A percentile compares a stretch with the other conserved stretches of the same genome.
Evolutionary conservation across 2,113 vertebrate genomes (phyloP).

Genomic region (Mustelus asterias): DNA sequence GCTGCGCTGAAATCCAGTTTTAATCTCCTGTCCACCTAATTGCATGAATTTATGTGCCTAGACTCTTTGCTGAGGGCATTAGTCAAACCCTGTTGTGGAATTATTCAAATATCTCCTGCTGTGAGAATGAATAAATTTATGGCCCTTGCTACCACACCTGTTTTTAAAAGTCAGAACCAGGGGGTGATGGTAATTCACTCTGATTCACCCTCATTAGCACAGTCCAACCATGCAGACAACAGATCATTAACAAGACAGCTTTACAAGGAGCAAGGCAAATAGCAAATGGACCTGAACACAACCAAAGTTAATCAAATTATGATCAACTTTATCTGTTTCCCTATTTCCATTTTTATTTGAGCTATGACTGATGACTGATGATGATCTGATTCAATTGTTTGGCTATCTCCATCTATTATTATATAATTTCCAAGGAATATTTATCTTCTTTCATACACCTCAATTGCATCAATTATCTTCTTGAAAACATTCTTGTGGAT

Average conservation of each 20-base stretch:
- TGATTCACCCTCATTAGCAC: neutral
- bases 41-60: neutral
- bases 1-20: neutral
- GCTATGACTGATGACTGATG: neutral
- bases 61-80: neutral
- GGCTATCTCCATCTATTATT: too few relatives aligned
- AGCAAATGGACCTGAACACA: neutral
- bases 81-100: neutral
- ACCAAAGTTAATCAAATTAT: neutral
- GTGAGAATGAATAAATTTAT: neutral
- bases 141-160: neutral
- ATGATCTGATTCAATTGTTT: neutral
- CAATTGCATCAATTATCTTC: too few relatives aligned
- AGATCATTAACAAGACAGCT: neutral
- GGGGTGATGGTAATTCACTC: neutral
- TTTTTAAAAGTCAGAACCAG: constrained; percentile 1
- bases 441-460: too few relatives aligned
- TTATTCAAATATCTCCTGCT: neutral
- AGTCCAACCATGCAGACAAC: neutral
- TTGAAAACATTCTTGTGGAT: too few relatives aligned
- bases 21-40: neutral
- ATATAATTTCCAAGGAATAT: too few relatives aligned
- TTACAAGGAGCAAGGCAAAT: neutral
- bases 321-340: neutral
- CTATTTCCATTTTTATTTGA: neutral